Percentiles rank a stretch among this genome's conserved stretches.
These are phyloP conservation scores for Phaenicophaeus curvirostris DNA, from an alignment of 2,797 vertebrate genomes.

Conservation along the genomic window DNA sequence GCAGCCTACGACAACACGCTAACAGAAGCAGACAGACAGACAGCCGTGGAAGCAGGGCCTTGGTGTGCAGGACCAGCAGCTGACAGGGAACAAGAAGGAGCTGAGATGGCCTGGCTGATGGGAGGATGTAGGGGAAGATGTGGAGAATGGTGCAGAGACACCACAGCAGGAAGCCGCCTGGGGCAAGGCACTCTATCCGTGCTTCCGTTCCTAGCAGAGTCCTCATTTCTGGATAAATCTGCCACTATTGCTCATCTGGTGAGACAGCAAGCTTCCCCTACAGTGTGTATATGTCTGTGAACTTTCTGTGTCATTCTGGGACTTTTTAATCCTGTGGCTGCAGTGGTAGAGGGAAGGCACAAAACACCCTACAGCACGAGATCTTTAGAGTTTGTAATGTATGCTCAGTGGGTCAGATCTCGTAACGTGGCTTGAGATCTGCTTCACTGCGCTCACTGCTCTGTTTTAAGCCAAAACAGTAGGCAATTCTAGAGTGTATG, in stretches of 20 bases:
- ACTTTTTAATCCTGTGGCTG: not conserved
- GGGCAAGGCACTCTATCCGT: accelerated
- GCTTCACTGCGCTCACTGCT: not conserved
- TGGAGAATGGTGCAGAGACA: not conserved
- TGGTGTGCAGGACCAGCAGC: too few relatives aligned
- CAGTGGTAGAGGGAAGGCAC: too few relatives aligned
- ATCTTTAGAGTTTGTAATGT: not conserved
- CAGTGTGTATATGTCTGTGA: not conserved
- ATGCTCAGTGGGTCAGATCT: not conserved
- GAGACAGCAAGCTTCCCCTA: not conserved
- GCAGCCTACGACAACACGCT: accelerated
- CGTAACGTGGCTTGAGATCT: not conserved
- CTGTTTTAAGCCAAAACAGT: not conserved
- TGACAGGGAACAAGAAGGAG: not conserved
- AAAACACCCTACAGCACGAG: accelerated
- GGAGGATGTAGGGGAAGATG: not conserved
- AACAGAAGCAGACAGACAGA: accelerated
- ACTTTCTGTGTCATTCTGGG: not conserved
- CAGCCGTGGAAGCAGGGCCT: not conserved
- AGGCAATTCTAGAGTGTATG: not conserved
- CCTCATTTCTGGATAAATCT: not conserved
- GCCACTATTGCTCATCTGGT: not conserved
- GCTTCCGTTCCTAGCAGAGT: not conserved
- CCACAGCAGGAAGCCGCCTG: not conserved
- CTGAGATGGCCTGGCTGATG: accelerated